Percentiles rank a stretch among this genome's conserved stretches.
These are phyloP conservation scores for Drosophila oshimai DNA, from an alignment of 1,140 invertebrate species.

Conservation along the genomic window DNA sequence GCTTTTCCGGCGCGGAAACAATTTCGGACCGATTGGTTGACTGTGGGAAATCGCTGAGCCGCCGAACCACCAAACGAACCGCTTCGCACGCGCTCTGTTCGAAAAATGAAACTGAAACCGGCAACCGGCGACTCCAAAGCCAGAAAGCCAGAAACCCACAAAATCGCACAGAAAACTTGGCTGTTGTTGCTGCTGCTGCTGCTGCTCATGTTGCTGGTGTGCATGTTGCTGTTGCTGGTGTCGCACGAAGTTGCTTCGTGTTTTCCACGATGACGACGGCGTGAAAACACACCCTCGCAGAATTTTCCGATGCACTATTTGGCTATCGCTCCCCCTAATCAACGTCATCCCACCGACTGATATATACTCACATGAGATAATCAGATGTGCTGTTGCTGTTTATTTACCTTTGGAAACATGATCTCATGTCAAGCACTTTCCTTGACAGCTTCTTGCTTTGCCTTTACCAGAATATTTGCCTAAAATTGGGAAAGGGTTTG, in stretches of 20 bases:
- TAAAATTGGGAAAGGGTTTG: conserved; percentile 36
- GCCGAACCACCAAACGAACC: conserved; percentile 42
- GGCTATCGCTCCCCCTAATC: not conserved
- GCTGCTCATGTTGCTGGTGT: no score
- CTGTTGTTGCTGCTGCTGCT: not conserved
- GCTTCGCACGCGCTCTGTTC: conserved; percentile 62
- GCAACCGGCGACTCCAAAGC: conserved; percentile 54
- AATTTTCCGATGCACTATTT: conserved; percentile 13
- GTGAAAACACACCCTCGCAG: conserved; percentile 24
- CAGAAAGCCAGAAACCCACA: conserved; percentile 39
- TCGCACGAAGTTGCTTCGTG: conserved; percentile 25
- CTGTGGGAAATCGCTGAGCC: conserved; percentile 23
- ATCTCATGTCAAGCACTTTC: conserved; percentile 45
- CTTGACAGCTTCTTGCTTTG: conserved; percentile 20
- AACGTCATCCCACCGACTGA: conserved; percentile 26
- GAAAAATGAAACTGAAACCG: conserved; percentile 72
- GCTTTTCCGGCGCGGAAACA: conserved; percentile 24
- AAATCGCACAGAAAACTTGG: conserved; percentile 37
- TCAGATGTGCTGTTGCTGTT: conserved; percentile 3
- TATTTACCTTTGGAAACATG: conserved; percentile 51
- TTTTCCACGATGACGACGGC: conserved; percentile 21
- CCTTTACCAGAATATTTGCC: conserved; percentile 28
- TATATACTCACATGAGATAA: conserved; percentile 40
- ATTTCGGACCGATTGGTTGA: not conserved
- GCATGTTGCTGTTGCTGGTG: no score